Evolutionary conservation across 2,888 invertebrate genomes (phyloP).

Genomic region (Leptinotarsa peninsularis): DNA sequence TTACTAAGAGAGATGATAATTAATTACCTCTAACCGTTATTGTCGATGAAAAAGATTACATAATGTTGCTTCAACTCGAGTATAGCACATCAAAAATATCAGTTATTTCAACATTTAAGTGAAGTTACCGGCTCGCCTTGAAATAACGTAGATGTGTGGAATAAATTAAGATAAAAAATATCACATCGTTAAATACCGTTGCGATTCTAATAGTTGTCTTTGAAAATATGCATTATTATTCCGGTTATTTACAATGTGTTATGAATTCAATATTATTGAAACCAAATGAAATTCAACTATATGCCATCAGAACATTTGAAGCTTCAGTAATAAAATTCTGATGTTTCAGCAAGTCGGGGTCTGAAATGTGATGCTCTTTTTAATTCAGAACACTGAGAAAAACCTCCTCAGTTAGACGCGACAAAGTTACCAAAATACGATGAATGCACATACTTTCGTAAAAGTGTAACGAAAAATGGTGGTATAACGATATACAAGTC

Average conservation of each 20-base stretch:
- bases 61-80: constrained; percentile 4
- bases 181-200: constrained; percentile 9
- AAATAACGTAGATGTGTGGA: constrained; percentile 18
- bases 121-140: constrained; percentile 31
- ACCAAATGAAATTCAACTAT: no score
- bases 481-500: no score
- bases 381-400: no score
- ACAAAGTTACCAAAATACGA: no score
- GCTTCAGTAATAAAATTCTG: no score
- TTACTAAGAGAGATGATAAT: constrained; percentile 1
- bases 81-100: constrained; percentile 15
- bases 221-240: neutral
- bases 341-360: no score
- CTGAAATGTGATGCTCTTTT: no score
- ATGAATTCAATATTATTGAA: neutral
- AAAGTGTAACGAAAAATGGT: no score
- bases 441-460: no score
- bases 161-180: constrained; percentile 14
- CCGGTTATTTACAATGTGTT: neutral
- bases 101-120: constrained; percentile 23
- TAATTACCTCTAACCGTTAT: constrained; percentile 8
- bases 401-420: no score
- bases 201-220: constrained; percentile 1
- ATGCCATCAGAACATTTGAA: no score
- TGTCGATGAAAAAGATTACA: constrained; percentile 11